phyloP scores from a whole-genome alignment of 2,113 vertebrate genomes.

The Otocyon megalotis region DNA sequence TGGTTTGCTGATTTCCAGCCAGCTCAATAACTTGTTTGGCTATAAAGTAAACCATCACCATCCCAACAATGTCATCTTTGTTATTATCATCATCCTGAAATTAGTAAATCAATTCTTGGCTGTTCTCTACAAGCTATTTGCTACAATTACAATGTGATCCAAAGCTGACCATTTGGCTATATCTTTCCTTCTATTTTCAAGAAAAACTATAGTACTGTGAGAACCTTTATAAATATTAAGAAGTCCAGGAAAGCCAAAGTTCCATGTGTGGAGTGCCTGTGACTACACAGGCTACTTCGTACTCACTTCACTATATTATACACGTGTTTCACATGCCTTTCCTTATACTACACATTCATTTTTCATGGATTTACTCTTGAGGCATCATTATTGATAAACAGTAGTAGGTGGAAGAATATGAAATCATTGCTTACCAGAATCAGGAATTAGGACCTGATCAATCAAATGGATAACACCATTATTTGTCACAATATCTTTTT shows the following conservation, averaged over 20 bases:
- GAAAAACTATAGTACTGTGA: neutral
- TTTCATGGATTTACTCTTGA: neutral
- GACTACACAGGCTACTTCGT: neutral
- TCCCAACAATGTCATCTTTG: neutral
- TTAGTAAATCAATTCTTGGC: neutral
- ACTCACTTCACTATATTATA: neutral
- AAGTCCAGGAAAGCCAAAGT: neutral
- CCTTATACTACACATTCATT: neutral
- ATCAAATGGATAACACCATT: conserved; percentile 98
- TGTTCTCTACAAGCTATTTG: neutral
- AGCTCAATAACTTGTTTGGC: conserved; percentile 97
- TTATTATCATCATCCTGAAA: neutral
- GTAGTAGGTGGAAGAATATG: neutral
- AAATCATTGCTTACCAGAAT: conserved; percentile 92
- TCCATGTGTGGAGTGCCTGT: accelerated
- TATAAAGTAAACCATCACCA: conserved; percentile 81
- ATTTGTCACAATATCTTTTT: conserved; percentile 96
- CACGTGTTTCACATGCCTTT: neutral
- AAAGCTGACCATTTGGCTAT: neutral
- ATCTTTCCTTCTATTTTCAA: neutral
- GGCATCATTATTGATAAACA: neutral
- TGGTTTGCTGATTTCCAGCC: conserved; percentile 91
- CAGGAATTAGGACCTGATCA: conserved; percentile 95
- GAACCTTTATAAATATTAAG: neutral
- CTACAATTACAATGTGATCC: neutral